These are phyloP conservation scores for Brachionus paranguensis DNA, from an alignment of 1,140 invertebrate genomes.

Conservation along the genomic window DNA sequence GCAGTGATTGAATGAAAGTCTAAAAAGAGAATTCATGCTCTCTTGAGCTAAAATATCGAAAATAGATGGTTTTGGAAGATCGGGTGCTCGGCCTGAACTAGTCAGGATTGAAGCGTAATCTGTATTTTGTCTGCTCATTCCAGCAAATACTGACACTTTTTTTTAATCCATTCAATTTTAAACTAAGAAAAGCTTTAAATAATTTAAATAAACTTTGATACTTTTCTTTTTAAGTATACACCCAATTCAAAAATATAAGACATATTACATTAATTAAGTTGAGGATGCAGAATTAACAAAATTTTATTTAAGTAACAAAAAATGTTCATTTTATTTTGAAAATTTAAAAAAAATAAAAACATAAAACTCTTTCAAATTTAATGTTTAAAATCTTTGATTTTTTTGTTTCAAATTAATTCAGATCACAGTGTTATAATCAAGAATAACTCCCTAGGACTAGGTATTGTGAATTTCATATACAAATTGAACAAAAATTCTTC, in stretches of 20 bases:
- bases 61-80: not conserved
- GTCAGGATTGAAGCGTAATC: constrained; percentile 13
- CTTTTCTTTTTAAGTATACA: not conserved
- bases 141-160: too few relatives aligned
- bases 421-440: too few relatives aligned
- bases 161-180: not conserved
- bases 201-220: not conserved
- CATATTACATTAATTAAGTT: not conserved
- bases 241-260: not conserved
- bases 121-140: not conserved
- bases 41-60: constrained; percentile 36
- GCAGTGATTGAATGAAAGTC: constrained; percentile 1
- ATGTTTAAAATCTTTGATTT: too few relatives aligned
- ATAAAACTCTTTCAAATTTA: too few relatives aligned
- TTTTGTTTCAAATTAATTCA: too few relatives aligned
- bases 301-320: not conserved
- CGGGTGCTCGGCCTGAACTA: not conserved
- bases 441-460: too few relatives aligned
- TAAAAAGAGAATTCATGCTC: constrained; percentile 19
- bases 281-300: not conserved
- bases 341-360: too few relatives aligned
- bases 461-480: too few relatives aligned
- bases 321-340: not conserved
- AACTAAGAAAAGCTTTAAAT: not conserved
- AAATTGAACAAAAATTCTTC: too few relatives aligned